Evolutionary conservation across 2,797 vertebrate genomes (phyloP).

Genomic region (Coreius guichenoti): DNA sequence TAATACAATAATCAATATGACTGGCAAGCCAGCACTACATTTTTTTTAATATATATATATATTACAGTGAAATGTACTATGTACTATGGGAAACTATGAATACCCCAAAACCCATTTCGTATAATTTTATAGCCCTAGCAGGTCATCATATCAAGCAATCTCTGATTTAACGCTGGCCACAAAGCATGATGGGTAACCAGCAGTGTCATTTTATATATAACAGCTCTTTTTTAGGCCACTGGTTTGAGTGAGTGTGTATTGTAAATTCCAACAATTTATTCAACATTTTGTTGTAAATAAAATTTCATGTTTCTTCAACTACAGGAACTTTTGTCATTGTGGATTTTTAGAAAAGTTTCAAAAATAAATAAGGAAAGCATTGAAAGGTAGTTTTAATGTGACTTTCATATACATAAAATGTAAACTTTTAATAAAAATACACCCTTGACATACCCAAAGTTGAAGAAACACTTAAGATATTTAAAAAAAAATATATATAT

Average conservation of each 20-base stretch:
- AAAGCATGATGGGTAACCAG: too few species aligned
- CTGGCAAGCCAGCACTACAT: neutral
- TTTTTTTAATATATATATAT: too few species aligned
- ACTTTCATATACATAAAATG: neutral
- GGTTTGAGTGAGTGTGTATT: too few species aligned
- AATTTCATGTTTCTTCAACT: neutral
- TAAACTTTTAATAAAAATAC: neutral
- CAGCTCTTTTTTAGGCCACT: too few species aligned
- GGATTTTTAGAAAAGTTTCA: neutral
- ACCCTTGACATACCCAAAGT: neutral
- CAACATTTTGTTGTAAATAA: neutral
- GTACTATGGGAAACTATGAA: too few species aligned
- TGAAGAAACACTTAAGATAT: neutral
- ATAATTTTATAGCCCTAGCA: neutral
- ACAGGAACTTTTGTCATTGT: neutral
- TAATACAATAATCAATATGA: neutral
- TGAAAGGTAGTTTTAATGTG: neutral
- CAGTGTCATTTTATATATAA: too few species aligned
- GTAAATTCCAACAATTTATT: too few species aligned
- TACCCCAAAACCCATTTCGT: neutral
- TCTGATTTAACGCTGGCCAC: too few species aligned
- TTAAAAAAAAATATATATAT: too few species aligned
- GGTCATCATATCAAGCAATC: neutral
- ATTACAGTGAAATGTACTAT: neutral
- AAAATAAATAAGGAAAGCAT: neutral